These are phyloP conservation scores for Ditula angustiorana DNA, from an alignment of 2,888 invertebrate species.

Conservation along the genomic window DNA sequence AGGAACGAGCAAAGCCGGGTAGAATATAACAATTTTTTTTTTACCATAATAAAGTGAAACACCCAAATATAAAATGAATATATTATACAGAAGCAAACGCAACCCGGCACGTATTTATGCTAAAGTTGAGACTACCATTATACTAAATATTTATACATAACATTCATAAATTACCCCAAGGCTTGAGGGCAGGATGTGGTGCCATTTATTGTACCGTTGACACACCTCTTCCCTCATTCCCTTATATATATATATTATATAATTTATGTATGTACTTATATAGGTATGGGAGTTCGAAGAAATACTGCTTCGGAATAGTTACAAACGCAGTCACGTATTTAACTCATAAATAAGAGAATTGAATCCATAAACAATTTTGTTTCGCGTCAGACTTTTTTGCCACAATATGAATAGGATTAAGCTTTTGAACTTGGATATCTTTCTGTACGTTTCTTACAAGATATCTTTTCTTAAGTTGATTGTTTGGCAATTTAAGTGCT, in stretches of 20 bases:
- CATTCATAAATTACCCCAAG: slow-evolving; percentile 31
- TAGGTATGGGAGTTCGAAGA: slow-evolving; percentile 26
- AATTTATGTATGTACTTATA: slow-evolving; percentile 24
- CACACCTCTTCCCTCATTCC: slow-evolving; percentile 34
- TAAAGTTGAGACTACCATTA: slow-evolving; percentile 14
- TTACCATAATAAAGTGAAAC: background rate
- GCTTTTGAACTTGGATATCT: background rate
- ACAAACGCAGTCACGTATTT: slow-evolving; percentile 34
- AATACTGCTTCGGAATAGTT: slow-evolving; percentile 32
- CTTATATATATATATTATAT: slow-evolving; percentile 31
- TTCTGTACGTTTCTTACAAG: background rate
- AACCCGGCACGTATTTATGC: slow-evolving; percentile 8
- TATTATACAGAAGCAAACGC: background rate
- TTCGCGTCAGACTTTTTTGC: slow-evolving; percentile 22
- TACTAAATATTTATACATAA: slow-evolving; percentile 34
- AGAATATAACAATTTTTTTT: too few species aligned
- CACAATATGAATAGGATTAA: slow-evolving; percentile 8
- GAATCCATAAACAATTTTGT: slow-evolving; percentile 37
- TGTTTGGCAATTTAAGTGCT: background rate
- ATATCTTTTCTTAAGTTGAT: background rate
- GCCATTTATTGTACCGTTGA: slow-evolving; percentile 35
- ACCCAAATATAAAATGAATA: background rate
- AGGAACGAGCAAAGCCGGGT: too few species aligned
- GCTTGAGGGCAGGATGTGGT: slow-evolving; percentile 30
- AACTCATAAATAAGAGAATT: slow-evolving; percentile 42